phyloP scores from a whole-genome alignment of 2,888 invertebrate species.

The Hyposoter didymator region DNA sequence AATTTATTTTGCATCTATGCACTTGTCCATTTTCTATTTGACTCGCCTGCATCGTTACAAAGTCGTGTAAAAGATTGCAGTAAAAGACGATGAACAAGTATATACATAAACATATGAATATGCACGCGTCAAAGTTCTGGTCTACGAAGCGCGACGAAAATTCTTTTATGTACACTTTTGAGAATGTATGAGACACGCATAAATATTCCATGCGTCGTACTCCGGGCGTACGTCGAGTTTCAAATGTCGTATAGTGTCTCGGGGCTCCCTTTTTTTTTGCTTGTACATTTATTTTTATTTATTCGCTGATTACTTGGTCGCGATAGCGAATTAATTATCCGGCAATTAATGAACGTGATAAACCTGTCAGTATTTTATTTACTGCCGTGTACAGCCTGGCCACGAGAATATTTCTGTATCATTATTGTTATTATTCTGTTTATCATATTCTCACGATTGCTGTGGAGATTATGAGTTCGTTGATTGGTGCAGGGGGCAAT shows the following conservation, averaged over 20 bases:
- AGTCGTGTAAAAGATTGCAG: slow-evolving; percentile 35
- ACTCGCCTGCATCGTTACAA: slow-evolving; percentile 45
- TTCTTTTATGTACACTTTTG: slow-evolving; percentile 50
- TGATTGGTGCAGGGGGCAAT: not conserved
- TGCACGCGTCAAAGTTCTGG: slow-evolving; percentile 70
- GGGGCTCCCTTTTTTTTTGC: slow-evolving; percentile 2
- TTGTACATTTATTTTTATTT: slow-evolving; percentile 49
- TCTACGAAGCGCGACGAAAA: slow-evolving; percentile 74
- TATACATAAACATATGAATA: slow-evolving; percentile 1
- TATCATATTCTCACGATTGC: not conserved
- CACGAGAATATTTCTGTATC: slow-evolving; percentile 33
- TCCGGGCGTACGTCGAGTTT: not conserved
- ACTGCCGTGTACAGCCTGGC: not conserved
- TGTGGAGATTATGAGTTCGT: not conserved
- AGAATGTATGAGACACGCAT: not conserved
- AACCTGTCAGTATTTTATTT: slow-evolving; percentile 54
- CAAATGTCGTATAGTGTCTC: slow-evolving; percentile 4
- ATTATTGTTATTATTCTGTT: not conserved
- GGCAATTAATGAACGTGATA: slow-evolving; percentile 62
- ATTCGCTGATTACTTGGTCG: slow-evolving; percentile 29
- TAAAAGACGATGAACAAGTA: slow-evolving; percentile 51
- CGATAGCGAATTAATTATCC: slow-evolving; percentile 58
- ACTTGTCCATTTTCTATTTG: slow-evolving; percentile 68
- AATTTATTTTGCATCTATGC: slow-evolving; percentile 47
- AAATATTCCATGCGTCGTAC: not conserved